Evolutionary conservation across 2,113 vertebrate genomes (phyloP).

Genomic region (Copsychus sechellarum): DNA sequence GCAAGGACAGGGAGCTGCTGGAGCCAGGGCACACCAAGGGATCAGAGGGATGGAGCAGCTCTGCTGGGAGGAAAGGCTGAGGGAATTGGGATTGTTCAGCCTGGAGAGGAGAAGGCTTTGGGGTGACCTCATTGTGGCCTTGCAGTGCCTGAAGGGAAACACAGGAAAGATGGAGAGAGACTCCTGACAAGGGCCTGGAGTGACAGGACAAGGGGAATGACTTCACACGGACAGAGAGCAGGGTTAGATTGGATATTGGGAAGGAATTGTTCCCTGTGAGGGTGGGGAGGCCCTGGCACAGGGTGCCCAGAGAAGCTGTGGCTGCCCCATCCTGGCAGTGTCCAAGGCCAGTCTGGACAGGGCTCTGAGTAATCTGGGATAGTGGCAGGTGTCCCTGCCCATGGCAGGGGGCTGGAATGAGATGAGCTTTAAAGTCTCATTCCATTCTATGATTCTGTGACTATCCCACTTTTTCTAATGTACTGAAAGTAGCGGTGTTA

Average conservation of each 20-base stretch:
- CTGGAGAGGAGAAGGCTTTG: too few relatives aligned
- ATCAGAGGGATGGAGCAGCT: too few relatives aligned
- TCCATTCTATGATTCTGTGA: background rate
- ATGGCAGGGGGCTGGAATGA: background rate
- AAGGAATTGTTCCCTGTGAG: fast-evolving
- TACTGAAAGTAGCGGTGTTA: background rate
- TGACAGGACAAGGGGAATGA: background rate
- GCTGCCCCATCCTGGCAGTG: background rate
- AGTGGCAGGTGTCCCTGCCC: background rate
- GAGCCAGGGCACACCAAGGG: too few relatives aligned
- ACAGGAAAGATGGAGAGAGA: background rate
- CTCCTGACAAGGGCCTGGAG: background rate
- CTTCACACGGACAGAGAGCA: fast-evolving
- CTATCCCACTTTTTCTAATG: background rate
- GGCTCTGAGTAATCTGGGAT: background rate
- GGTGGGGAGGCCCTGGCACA: background rate
- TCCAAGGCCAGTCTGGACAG: fast-evolving
- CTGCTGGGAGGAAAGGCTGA: too few relatives aligned
- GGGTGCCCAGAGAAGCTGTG: background rate
- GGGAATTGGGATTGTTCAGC: too few relatives aligned
- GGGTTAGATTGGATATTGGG: background rate
- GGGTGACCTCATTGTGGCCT: too few relatives aligned
- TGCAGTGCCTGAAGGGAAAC: too few relatives aligned
- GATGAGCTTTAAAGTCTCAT: background rate
- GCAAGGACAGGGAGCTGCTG: too few relatives aligned